phyloP scores from a whole-genome alignment of 2,797 vertebrate genomes.

The Sparidentex hasta region DNA sequence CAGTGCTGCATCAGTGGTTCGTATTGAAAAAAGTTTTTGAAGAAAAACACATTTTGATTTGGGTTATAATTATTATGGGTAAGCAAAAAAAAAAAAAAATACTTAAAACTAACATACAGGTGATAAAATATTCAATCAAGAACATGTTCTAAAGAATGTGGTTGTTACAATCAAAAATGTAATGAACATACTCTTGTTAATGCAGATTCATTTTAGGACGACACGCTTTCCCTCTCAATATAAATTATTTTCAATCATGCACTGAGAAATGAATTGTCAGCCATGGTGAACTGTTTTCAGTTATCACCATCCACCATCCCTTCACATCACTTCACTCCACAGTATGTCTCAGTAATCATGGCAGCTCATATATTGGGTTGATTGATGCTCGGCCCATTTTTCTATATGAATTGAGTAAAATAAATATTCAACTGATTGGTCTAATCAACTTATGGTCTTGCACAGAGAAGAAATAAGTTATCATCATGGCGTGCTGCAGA shows the following conservation, averaged over 20 bases:
- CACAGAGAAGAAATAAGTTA: slow-evolving; percentile 32
- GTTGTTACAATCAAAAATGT: neutral
- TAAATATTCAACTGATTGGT: slow-evolving; percentile 44
- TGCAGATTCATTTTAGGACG: neutral
- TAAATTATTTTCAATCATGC: neutral
- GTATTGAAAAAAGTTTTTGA: neutral
- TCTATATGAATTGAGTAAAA: slow-evolving; percentile 39
- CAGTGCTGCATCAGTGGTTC: neutral
- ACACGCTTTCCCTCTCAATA: neutral
- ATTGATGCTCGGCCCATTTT: slow-evolving; percentile 59
- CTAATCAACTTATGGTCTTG: slow-evolving; percentile 1
- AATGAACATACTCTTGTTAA: neutral
- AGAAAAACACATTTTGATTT: neutral
- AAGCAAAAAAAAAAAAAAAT: neutral
- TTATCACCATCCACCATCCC: slow-evolving; percentile 40
- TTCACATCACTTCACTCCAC: slow-evolving; percentile 29
- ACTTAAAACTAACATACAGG: neutral
- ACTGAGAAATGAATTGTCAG: slow-evolving; percentile 51
- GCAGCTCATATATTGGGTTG: slow-evolving; percentile 48
- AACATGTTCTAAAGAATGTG: neutral
- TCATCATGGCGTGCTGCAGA: slow-evolving; percentile 23
- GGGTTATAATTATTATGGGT: neutral
- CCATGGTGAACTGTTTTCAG: slow-evolving; percentile 52
- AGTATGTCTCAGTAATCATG: slow-evolving; percentile 41
- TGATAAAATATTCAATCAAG: neutral